A percentile compares a stretch with the other conserved stretches of the same genome.
Evolutionary conservation across 2,888 invertebrate species (phyloP).

Genomic region (Mimas tiliae): DNA sequence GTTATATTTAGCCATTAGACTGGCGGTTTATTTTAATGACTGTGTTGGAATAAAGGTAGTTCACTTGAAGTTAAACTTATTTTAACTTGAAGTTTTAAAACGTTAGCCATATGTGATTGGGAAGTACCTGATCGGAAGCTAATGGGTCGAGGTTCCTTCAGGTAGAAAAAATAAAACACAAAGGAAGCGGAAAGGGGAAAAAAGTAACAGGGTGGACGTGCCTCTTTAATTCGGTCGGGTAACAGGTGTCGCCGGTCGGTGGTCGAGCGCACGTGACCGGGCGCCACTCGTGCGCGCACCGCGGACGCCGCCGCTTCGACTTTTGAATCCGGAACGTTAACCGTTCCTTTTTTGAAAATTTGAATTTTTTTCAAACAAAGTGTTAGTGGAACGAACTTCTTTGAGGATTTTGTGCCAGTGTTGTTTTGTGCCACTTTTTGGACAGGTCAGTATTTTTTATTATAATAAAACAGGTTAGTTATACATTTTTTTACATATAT

Average conservation of each 20-base stretch:
- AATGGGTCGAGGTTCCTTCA: conserved; percentile 21
- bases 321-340: conserved; percentile 64
- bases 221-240: conserved; percentile 67
- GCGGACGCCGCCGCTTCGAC: conserved; percentile 73
- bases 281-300: conserved; percentile 81
- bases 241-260: conserved; percentile 61
- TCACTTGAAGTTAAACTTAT: neutral
- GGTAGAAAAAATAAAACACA: conserved; percentile 34
- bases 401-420: conserved; percentile 79
- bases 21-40: neutral
- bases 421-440: conserved; percentile 49
- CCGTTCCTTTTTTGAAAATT: conserved; percentile 60
- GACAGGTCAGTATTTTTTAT: conserved; percentile 54
- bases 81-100: conserved; percentile 2
- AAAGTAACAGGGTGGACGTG: conserved; percentile 43
- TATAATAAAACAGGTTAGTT: conserved; percentile 1
- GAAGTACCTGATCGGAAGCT: neutral
- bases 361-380: conserved; percentile 54
- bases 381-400: conserved; percentile 71
- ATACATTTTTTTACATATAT: neutral
- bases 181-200: conserved; percentile 58
- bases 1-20: neutral
- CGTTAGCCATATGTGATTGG: conserved; percentile 20
- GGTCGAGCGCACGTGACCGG: conserved; percentile 70
- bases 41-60: neutral